phyloP scores from a whole-genome alignment of 2,888 invertebrate species.

The Ethmia dodecea region DNA sequence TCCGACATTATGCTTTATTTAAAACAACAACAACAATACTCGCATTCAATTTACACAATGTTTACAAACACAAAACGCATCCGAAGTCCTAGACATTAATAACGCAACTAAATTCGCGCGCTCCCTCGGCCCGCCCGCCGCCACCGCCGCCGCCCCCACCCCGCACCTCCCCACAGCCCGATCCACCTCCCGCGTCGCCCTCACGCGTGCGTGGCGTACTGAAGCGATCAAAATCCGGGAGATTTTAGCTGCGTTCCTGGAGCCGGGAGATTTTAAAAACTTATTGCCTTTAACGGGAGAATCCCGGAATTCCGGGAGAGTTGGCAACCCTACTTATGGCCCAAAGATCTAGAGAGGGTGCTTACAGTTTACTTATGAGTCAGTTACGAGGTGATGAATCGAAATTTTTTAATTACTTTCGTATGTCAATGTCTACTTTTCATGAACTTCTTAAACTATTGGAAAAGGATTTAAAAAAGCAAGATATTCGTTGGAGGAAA shows the following conservation, averaged over 20 bases:
- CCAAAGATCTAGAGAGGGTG: too few species aligned
- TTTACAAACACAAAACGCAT: background rate
- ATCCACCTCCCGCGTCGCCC: background rate
- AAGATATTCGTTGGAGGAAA: too few species aligned
- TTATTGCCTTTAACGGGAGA: slow-evolving; percentile 1
- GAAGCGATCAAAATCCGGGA: too few species aligned
- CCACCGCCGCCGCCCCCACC: background rate
- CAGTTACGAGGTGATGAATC: too few species aligned
- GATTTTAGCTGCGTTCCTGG: background rate
- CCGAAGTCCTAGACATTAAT: background rate
- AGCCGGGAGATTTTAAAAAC: slow-evolving; percentile 1
- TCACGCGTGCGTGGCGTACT: too few species aligned
- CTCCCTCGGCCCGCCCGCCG: background rate
- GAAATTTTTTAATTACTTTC: too few species aligned
- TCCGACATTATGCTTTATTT: background rate
- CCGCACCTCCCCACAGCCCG: background rate
- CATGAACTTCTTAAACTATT: too few species aligned
- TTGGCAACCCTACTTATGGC: background rate
- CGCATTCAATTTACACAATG: too few species aligned
- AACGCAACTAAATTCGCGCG: background rate
- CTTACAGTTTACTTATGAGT: too few species aligned
- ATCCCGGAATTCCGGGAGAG: slow-evolving; percentile 7
- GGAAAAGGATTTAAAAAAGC: too few species aligned
- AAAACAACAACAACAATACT: background rate
- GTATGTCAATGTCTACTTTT: too few species aligned